Percentiles rank a stretch among this genome's conserved stretches.
Evolutionary conservation across 2,113 vertebrate genomes (phyloP).

Genomic region (human (Homo sapiens)): GRCh38 chr12:45706501-45707000

Average conservation of each 20-base stretch:
- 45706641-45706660: not conserved
- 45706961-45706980: not conserved
- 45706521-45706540: not conserved
- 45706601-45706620: not conserved
- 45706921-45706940: not conserved
- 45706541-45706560: not conserved
- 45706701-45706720: not conserved
- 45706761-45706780: not conserved
- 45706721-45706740: not conserved
- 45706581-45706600: not conserved
- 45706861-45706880: not conserved
- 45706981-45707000: not conserved
- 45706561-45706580: not conserved
- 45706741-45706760: not conserved
- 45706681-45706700: not conserved
- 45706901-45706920: not conserved
- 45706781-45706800: not conserved
- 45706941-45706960: not conserved
- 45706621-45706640: not conserved
- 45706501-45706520: not conserved
- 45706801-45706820: not conserved
- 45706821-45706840: slow-evolving; percentile 28
- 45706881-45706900: not conserved
- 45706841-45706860: slow-evolving; percentile 14
- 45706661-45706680: not conserved